Percentiles rank a stretch among this genome's conserved stretches.
phyloP scores from a whole-genome alignment of 2,797 vertebrate genomes.

The Siniperca scherzeri region DNA sequence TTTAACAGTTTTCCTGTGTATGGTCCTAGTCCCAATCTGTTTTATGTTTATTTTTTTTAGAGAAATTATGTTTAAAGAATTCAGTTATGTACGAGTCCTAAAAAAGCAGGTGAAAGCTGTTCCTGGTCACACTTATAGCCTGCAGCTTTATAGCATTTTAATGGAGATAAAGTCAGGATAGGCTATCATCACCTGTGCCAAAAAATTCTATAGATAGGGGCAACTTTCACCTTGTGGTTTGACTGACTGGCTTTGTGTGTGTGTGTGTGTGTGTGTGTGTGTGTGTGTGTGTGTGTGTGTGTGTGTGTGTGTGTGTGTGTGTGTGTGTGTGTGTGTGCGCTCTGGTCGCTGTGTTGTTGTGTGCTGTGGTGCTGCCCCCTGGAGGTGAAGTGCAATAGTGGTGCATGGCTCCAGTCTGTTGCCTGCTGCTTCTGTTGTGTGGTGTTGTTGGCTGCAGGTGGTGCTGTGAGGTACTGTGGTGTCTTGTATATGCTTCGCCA shows the following conservation, averaged over 20 bases:
- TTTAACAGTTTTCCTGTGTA: conserved; percentile 40
- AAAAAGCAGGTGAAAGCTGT: conserved; percentile 73
- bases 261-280: conserved; percentile 43
- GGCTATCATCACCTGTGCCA: conserved; percentile 23
- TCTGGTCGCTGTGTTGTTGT: conserved; percentile 33
- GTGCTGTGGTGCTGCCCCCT: conserved; percentile 39
- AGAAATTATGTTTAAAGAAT: conserved; percentile 23
- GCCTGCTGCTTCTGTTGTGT: conserved; percentile 73
- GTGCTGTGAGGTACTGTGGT: conserved; percentile 44
- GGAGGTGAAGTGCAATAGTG: conserved; percentile 49
- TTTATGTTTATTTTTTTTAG: conserved; percentile 23
- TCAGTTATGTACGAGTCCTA: conserved; percentile 27
- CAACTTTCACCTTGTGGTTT: conserved; percentile 71
- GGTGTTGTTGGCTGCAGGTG: conserved; percentile 64
- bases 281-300: conserved; percentile 25
- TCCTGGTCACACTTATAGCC: conserved; percentile 37
- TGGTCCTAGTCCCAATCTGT: conserved; percentile 30
- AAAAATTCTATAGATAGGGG: conserved; percentile 43
- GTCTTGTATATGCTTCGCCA: conserved; percentile 20
- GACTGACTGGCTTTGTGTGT: conserved; percentile 49
- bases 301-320: conserved; percentile 19
- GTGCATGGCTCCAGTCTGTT: conserved; percentile 78
- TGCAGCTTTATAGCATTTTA: conserved; percentile 27
- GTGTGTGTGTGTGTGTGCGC: conserved; percentile 1
- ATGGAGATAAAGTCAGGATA: conserved; percentile 26